Evolutionary conservation across 2,797 vertebrate species (phyloP).

Genomic region (Xenopus petersii): DNA sequence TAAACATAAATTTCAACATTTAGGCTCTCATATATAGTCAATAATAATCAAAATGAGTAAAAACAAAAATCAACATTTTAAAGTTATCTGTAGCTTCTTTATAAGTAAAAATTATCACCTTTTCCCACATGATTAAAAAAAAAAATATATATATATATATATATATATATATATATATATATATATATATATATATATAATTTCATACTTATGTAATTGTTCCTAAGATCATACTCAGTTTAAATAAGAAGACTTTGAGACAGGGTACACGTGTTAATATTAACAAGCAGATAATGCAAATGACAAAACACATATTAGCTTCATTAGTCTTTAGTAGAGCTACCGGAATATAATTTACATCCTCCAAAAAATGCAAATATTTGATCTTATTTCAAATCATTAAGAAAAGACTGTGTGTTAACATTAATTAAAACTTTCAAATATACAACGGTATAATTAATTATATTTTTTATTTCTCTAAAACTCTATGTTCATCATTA

Average conservation of each 20-base stretch:
- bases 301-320: slow-evolving; percentile 17
- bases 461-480: slow-evolving; percentile 37
- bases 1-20: too few relatives aligned
- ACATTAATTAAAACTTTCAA: slow-evolving; percentile 37
- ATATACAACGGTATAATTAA: slow-evolving; percentile 31
- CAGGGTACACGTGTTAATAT: slow-evolving; percentile 10
- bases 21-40: too few relatives aligned
- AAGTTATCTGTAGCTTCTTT: too few relatives aligned
- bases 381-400: slow-evolving; percentile 25
- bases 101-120: too few relatives aligned
- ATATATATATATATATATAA: too few relatives aligned
- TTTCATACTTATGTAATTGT: too few relatives aligned
- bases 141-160: too few relatives aligned
- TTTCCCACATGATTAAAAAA: too few relatives aligned
- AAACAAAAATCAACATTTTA: too few relatives aligned
- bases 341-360: slow-evolving; percentile 13
- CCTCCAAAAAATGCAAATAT: slow-evolving; percentile 36
- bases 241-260: neutral
- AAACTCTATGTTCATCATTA: slow-evolving; percentile 36
- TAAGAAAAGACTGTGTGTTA: slow-evolving; percentile 12
- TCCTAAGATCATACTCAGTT: too few relatives aligned
- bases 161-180: too few relatives aligned
- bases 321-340: slow-evolving; percentile 14
- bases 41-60: too few relatives aligned
- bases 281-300: slow-evolving; percentile 15